These are phyloP conservation scores for Siderastrea radians DNA, from an alignment of 92 coral and sea anemone species.

Conservation along the genomic window DNA sequence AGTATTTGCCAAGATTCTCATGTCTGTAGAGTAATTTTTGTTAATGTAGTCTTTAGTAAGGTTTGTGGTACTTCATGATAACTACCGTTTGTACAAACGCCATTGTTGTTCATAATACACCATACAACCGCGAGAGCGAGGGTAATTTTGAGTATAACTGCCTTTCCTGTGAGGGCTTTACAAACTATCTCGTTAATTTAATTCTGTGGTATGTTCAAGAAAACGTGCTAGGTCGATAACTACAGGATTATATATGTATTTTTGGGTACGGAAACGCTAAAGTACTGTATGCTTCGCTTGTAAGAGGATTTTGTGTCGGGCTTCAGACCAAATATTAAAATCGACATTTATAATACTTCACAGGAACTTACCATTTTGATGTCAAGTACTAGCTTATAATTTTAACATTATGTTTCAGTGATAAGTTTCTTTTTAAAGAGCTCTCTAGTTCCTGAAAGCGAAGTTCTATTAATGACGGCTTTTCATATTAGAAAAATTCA, in stretches of 20 bases:
- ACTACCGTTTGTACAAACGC: background rate
- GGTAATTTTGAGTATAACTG: background rate
- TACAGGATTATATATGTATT: conserved; percentile 25
- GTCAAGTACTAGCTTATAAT: background rate
- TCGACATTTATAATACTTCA: background rate
- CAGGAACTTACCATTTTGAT: background rate
- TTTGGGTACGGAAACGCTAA: conserved; percentile 30
- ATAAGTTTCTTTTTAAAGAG: background rate
- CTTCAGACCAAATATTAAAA: background rate
- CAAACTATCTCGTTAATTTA: background rate
- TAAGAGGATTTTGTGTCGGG: conserved; percentile 7
- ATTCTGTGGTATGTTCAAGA: conserved; percentile 4
- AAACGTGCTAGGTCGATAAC: conserved; percentile 30
- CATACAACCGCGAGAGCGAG: background rate
- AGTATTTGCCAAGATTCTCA: conserved; percentile 31
- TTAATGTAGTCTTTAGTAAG: conserved; percentile 15
- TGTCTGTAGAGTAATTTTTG: conserved; percentile 23
- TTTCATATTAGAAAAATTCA: background rate
- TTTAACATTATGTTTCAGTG: background rate
- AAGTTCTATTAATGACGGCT: background rate
- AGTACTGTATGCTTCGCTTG: background rate
- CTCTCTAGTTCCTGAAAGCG: background rate
- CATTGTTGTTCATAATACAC: background rate
- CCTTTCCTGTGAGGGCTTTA: background rate
- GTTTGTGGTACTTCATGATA: background rate